Evolutionary conservation across 2,113 vertebrate genomes (phyloP).

Genomic region (Cnemophilus loriae): DNA sequence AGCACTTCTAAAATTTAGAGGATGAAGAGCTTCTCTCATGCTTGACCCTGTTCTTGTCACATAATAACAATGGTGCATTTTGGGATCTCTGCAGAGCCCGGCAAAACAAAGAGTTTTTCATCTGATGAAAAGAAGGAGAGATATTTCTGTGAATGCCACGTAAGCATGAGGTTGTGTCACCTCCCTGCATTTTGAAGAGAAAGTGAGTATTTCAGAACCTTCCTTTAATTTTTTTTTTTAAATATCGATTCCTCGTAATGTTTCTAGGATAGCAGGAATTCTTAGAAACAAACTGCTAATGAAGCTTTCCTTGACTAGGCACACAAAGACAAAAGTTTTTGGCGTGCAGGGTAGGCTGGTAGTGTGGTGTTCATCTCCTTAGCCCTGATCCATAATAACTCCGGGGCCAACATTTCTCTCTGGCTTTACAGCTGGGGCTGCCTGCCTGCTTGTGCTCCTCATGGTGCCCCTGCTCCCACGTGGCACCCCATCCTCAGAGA

Average conservation of each 20-base stretch:
- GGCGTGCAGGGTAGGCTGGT: background rate
- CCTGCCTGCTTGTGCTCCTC: background rate
- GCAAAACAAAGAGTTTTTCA: background rate
- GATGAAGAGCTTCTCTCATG: background rate
- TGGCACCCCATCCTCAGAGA: background rate
- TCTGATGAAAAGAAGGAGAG: background rate
- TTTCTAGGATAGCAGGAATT: background rate
- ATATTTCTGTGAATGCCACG: background rate
- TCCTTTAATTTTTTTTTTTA: background rate
- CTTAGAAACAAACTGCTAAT: background rate
- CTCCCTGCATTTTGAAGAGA: background rate
- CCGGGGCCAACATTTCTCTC: background rate
- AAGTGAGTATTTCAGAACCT: background rate
- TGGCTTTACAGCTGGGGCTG: background rate
- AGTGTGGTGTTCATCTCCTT: background rate
- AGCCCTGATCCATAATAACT: background rate
- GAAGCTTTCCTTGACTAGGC: background rate
- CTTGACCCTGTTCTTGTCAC: background rate
- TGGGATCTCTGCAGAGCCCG: background rate
- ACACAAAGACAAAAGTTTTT: background rate
- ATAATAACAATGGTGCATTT: background rate
- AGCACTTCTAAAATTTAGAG: background rate
- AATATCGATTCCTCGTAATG: background rate
- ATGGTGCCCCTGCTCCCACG: fast-evolving
- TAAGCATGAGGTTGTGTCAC: background rate